Evolutionary conservation across 2,797 vertebrate species (phyloP), one percentile per base, ranked within the genome.

Genomic region (Galago senegalensis): DNA sequence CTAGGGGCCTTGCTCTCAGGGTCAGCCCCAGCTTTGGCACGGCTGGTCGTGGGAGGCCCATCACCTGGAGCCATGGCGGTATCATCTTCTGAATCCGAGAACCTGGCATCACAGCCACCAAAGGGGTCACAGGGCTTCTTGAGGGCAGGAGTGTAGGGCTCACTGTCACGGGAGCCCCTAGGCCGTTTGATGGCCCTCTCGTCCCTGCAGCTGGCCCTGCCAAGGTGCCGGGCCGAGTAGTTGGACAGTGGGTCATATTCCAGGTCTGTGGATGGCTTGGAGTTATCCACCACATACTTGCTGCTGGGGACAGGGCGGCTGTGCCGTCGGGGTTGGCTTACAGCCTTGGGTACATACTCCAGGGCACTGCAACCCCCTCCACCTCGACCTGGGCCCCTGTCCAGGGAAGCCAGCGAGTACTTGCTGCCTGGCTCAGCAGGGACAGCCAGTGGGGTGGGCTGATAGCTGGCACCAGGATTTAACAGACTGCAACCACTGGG

Each of bases 191-290:
- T 90, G 1, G 96, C 97, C 65, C 96, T 97, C 20, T 98, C 94
- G 0, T 98, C 98, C 93, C 98, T 98, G 37, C 70, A 17, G 0
- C 96, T 94, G 81, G 95, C 98, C 97, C 99, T 99, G 87, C 92
- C 97, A 61, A 99, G 94, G 0, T 99, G 99, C 87, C 99, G 99
- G 60, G 99, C 99, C 0, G 99, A 99, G 94, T 99, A 99, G 98
- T 99, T 99, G 18, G 99, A 99, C n/a, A 99, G 98, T 0, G 99
- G 99, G 93, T 99, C 99, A 0, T 99, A 99, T 88, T 99, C 99
- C 98, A 99, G 98, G 96, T 99, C 99, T 0, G 99, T 99, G 27
- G 99, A 98, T 1, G 99, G 99, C 97, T 98, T 99, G 0, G 99
- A 99, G 96, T 99, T 99, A 96, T 99, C 99, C 14, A 99, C 96